A percentile compares a stretch with the other conserved stretches of the same genome.
These are phyloP conservation scores for Tuberolachnus salignus DNA, from an alignment of 2,888 invertebrate species.

Conservation along the genomic window DNA sequence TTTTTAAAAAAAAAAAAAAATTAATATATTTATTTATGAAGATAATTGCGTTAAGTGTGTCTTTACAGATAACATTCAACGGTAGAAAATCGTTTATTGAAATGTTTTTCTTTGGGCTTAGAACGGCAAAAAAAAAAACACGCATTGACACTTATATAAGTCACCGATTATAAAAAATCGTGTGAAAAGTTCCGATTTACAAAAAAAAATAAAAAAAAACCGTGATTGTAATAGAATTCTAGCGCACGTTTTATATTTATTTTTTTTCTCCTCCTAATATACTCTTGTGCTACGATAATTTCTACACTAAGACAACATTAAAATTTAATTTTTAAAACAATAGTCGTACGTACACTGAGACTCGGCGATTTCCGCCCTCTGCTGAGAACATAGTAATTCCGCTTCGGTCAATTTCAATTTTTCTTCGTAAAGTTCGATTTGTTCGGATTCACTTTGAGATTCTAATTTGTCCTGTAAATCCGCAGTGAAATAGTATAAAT, in stretches of 20 bases:
- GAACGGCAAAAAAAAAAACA: too few species aligned
- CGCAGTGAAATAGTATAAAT: neutral
- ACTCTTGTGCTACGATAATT: too few species aligned
- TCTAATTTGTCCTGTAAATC: constrained; percentile 68
- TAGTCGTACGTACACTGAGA: constrained; percentile 62
- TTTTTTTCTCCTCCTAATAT: too few species aligned
- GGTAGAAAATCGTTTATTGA: neutral
- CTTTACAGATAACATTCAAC: neutral
- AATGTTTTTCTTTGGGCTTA: neutral
- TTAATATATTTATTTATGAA: neutral
- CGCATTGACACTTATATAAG: too few species aligned
- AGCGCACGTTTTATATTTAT: too few species aligned
- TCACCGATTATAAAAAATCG: too few species aligned
- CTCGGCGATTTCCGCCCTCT: constrained; percentile 70
- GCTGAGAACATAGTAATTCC: constrained; percentile 70
- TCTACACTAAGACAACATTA: too few species aligned
- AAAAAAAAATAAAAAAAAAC: too few species aligned
- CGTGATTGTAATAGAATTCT: too few species aligned
- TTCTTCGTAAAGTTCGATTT: constrained; percentile 70
- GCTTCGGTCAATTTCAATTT: constrained; percentile 73
- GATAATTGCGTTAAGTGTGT: neutral
- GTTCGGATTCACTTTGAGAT: constrained; percentile 64
- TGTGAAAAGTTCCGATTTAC: too few species aligned
- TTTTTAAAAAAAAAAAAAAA: neutral
- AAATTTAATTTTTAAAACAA: too few species aligned